Evolutionary conservation across 2,113 vertebrate species (phyloP), one percentile per base, ranked within the genome.

Genomic region (Galeopterus variegatus): DNA sequence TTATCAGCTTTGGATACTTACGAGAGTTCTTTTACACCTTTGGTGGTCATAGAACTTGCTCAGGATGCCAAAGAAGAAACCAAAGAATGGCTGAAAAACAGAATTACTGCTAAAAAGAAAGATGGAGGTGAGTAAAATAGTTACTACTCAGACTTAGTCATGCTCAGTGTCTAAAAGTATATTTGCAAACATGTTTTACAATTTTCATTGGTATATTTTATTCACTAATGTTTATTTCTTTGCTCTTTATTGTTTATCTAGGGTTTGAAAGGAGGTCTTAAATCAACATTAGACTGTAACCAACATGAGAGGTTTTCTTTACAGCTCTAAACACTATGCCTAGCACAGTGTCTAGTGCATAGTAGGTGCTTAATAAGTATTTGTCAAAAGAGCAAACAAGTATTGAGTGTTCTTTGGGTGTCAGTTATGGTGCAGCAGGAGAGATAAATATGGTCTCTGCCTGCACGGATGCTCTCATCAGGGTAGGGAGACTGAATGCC

Each of bases 1-100:
- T 98, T 97, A 90, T 98, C 99, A 75, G 69, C 92, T 31, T 95
- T 98, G 92, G 99, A 99, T 95, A 88, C 97, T 67, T 94, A 41
- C 60, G 99, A 98, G 19, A 36, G 94, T 69, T 93, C 98, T 73
- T 99, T 99, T 97, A 98, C 90, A 4, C 99, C 99, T 93, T 97
- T 99, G 94, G 99, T 99, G 45, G 99, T 99, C 79, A 89, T 99
- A 97, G 99, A 99, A 95, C 98, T 99, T 95, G 99, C 99, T 85
- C 97, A 99, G 70, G 98, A 99, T 96, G 98, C 99, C 79, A 99
- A 99, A 94, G 97, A 99, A 77, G 99, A 99, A 98, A 99, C 99
- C 36, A 96, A 99, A 92, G 92, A 98, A 21, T 99, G 99, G 99
- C 98, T 99, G 87, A 98, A 99, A 76, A 98, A 97, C 77, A 99